Base-by-base conservation (phyloP, 30 jellyfish, hydroid and myxozoan species). In the Hydractinia symbiolongicarpus region DNA sequence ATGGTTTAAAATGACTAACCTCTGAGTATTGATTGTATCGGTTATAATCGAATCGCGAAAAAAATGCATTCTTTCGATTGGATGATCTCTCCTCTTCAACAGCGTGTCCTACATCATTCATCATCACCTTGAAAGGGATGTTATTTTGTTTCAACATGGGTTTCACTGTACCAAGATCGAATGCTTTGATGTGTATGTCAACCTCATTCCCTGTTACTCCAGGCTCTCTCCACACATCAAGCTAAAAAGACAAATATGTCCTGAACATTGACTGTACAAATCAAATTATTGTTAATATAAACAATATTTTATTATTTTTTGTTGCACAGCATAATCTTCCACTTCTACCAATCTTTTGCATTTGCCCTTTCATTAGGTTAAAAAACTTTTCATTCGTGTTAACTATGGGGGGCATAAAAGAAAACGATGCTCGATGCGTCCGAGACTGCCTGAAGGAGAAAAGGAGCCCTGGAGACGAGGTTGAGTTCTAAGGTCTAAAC, bases 211-310 rank as follows among this genome's bases (percentile, higher is more conserved):
- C 95, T 5, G 84, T 79, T 67, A 55, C 86, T 17, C 89, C 86
- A 20, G 96, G 95, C 6, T 91, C 94, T 52, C 75, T 80, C 98
- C 98, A 91, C 70, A 91, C 92, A 73, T 91, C 98, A 14, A 91
- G 74, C 98, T 91, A 44, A 15, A 44, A 73, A 14, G 44, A 11
- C 73, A 54, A 80, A 8, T 66, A 54, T 20, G n/a, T 19, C 8
- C 1, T 19, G 40, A 7, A 19, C 53, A 13, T 6, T 64, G 9
- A 64, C 17, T 7, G 17, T 6, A 64, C 7, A 6, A 51, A 64
- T 4, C 4, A 4, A 6, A 44, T 4, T 7, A 51, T 64, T n/a
- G 17, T 16, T 11, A 3, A 58, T 58, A 11, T 58, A 13, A 58
- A 58, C 15, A 58, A 58, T 58, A 58, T 58, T 58, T 58, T 58